Evolutionary conservation across 2,797 vertebrate species (phyloP), one percentile per base, ranked within the genome.

Genomic region (Fundulus diaphanus): DNA sequence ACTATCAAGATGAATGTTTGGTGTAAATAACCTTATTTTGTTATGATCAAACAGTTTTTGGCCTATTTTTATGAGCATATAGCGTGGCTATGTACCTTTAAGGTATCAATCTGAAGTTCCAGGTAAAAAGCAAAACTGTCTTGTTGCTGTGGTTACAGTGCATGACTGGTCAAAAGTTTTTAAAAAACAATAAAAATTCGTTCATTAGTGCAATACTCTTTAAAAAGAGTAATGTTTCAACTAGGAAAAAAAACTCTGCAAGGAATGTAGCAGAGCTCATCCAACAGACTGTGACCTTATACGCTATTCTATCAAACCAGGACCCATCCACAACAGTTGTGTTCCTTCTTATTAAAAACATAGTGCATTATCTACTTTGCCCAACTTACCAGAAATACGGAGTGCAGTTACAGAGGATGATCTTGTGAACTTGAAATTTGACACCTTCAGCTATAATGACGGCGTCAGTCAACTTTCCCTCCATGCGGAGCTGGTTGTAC

Each of bases 341-440:
- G 13, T 40, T 2, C 61, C 35, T 5, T 3, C 35, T 65, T 12
- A n/a, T 65, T 13, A 40, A 13, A n/a, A 12, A 65, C 61, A 65
- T 40, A 65, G 9, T 5, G 40, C 37, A 9, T 24, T 3, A 61
- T 20, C 9, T 63, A 33, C 22, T 24, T 63, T 37, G 9, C 35
- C 18, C 44, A 57, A 13, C 80, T 78, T 33, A 85, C 83, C 72
- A 67, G 74, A 83, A 84, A 56, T 77, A 81, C 0, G 71, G 5
- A 37, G 76, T 85, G 72, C 74, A 83, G 69, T 70, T 74, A 46
- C 80, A 85, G 20, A 87, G 71, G 81, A 77, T 68, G 61, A 81
- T 8, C 71, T 85, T 87, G 66, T 85, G 78, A 0, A 16, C 33
- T 0, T 29, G 49, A 65, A 85, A 81, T 27, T 74, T 66, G 33